Evolutionary conservation across 1,140 invertebrate species (phyloP), one percentile per base, ranked within the genome.

Genomic region (Platorchestia sp.): DNA sequence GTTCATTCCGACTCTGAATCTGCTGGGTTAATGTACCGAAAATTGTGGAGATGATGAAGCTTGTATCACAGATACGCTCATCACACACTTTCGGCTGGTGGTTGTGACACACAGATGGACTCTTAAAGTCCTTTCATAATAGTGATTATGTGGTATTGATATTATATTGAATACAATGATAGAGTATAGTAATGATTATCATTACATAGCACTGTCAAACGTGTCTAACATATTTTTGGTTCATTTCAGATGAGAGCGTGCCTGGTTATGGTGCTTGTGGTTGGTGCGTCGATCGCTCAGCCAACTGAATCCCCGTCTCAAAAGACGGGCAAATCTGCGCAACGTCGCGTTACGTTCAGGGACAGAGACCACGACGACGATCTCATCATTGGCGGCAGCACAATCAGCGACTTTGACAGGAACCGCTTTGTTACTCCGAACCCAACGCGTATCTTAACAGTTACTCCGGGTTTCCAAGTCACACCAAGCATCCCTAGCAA

Each of bases 291-390:
- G 19, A 5, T 93, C 44, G 43, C 91, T 36, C 44, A 22, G 44
- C 91, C 91, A 22, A 45, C 40, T n/a, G 91, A 93, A 10, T 42
- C 91, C 5, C 41, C 36, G 36, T 40, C 89, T 1, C 7, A 93
- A 40, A 47, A 45, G 10, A 93, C 36, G 7, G 91, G 91, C 91
- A 93, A 93, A 40, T 93, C 91, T 40, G 91, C 91, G 40, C 91
- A 93, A 45, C 43, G 91, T 19, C 87, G 87, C 41, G 87, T 89
- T 14, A 42, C 87, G 7, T 93, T 93, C 91, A 44, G 91, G 41
- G 45, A 40, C 16, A 45, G 91, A 41, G 19, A 45, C 91, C 59
- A 75, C 36, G 87, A 89, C 41, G 45, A 45, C n/a, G 45, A 47
- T 36, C 45, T 93, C 91, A 45, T 47, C n/a, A 16, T 47, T 10